These are phyloP conservation scores for Cyphomyrmex costatus DNA, from an alignment of 1,140 invertebrate genomes.

Conservation along the genomic window DNA sequence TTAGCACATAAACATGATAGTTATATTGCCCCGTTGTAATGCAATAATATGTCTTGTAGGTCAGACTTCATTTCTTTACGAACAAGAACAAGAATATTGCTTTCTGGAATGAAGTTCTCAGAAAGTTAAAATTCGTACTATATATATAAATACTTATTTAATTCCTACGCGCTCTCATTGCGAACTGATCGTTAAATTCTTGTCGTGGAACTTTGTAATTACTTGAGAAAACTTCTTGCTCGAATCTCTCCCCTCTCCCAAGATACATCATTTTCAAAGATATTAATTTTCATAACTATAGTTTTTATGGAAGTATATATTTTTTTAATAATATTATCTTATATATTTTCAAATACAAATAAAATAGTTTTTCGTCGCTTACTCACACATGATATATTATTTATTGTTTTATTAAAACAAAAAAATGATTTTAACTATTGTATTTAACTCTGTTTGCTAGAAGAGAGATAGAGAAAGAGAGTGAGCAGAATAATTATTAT, in stretches of 20 bases:
- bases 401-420: background rate
- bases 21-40: background rate
- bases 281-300: slow-evolving; percentile 2
- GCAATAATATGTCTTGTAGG: slow-evolving; percentile 14
- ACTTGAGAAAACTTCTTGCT: slow-evolving; percentile 47
- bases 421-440: background rate
- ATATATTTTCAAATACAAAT: background rate
- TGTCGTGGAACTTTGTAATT: slow-evolving; percentile 57
- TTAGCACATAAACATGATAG: background rate
- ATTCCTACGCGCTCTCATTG: slow-evolving; percentile 42
- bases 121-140: slow-evolving; percentile 52
- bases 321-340: background rate
- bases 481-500: too few relatives aligned
- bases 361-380: background rate
- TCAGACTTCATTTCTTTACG: slow-evolving; percentile 31
- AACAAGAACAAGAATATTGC: slow-evolving; percentile 35
- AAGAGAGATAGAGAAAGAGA: too few relatives aligned
- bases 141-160: slow-evolving; percentile 57
- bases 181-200: slow-evolving; percentile 59
- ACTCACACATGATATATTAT: background rate
- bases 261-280: slow-evolving; percentile 27
- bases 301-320: slow-evolving; percentile 3
- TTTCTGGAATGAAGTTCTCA: slow-evolving; percentile 42
- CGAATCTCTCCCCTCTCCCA: background rate
- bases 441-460: too few relatives aligned